Evolutionary conservation across 2,113 vertebrate species (phyloP).

Genomic region (Noctilio leporinus): DNA sequence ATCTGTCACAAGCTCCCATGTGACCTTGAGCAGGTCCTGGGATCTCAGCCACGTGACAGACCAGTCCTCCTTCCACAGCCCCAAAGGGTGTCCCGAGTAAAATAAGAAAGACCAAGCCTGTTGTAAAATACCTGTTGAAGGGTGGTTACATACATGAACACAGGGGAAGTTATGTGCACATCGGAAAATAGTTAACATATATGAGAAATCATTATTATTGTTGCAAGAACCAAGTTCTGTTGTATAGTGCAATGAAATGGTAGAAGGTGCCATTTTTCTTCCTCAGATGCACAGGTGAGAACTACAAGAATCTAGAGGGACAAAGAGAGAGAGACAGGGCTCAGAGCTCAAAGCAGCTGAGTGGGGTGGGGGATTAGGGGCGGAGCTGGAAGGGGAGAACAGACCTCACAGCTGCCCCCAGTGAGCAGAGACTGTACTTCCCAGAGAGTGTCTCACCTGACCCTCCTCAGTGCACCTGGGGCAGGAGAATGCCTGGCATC

Average conservation of each 20-base stretch:
- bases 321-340: fast-evolving
- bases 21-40: neutral
- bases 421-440: too few relatives aligned
- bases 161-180: neutral
- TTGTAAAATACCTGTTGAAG: fast-evolving
- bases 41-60: neutral
- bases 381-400: too few relatives aligned
- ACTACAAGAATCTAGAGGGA: neutral
- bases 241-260: neutral
- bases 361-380: too few relatives aligned
- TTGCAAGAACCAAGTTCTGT: neutral
- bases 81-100: neutral
- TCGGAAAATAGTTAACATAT: neutral
- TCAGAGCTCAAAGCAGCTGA: too few relatives aligned
- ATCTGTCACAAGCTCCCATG: fast-evolving
- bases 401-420: too few relatives aligned
- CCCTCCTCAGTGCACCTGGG: too few relatives aligned
- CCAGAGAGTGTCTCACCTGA: too few relatives aligned
- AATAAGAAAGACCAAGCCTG: neutral
- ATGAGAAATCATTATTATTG: fast-evolving
- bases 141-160: neutral
- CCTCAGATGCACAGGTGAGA: neutral
- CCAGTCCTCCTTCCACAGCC: neutral
- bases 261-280: fast-evolving
- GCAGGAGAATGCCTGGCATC: too few relatives aligned